Evolutionary conservation across 1,140 invertebrate genomes (phyloP), one percentile per base, ranked within the genome.

Genomic region (Drosophila rufa): DNA sequence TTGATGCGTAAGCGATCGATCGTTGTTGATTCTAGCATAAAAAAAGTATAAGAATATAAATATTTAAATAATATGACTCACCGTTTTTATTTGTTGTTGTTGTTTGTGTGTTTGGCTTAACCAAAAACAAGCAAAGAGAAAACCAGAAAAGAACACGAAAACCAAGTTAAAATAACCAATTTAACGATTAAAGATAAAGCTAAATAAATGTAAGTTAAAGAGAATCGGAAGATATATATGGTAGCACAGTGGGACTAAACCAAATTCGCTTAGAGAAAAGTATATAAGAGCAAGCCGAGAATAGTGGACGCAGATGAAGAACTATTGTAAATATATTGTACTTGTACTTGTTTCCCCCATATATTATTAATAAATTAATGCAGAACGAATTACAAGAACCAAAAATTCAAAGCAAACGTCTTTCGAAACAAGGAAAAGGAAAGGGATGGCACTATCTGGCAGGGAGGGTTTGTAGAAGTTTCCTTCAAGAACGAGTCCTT

Each of bases 251-350:
- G 69, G 51, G 66, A 61, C 33, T 40, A 75, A 77, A 64, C 66
- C 46, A 66, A 79, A 74, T 48, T 77, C 27, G 68, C 56, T 74
- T 74, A 73, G 76, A 46, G 19, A 78, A 57, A 38, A 33, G 19
- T 53, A 67, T 56, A 30, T 22, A 14, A 43, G 22, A 22, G 38
- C 38, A 40, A n/a, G 15, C 14, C 8, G 14, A 55, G 51, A 55
- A 59, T 42, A 55, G 43, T 36, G 58, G 40, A 45, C 27, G 15
- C 14, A 38, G 53, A 12, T 1, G 19, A 25, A 48, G 64, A 59
- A 78, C 85, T 89, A 89, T 89, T 89, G 84, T 89, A 89, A 89
- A 89, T 89, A 89, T 89, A 87, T 67, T 83, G 70, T 80, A 89
- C 75, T 71, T 87, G 85, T 80, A 87, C 19, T 55, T 59, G 84